phyloP scores from a whole-genome alignment of 2,113 vertebrate genomes.

The Antigone vipio region DNA sequence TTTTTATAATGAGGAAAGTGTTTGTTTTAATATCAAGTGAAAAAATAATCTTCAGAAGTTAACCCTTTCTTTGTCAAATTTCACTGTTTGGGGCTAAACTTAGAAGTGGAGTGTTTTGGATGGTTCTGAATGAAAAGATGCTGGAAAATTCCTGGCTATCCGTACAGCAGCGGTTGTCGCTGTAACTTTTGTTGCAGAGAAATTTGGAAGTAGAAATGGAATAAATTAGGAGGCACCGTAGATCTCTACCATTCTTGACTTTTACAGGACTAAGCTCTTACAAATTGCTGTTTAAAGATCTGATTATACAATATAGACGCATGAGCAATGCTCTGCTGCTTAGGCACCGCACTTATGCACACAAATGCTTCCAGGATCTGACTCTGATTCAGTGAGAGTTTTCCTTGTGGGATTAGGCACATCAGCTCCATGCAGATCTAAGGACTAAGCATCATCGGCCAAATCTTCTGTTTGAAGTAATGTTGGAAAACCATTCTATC shows the following conservation, averaged over 20 bases:
- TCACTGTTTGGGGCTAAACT: neutral
- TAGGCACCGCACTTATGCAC: neutral
- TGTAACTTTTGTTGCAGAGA: neutral
- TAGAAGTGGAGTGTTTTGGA: neutral
- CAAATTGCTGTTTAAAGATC: neutral
- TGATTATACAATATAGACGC: neutral
- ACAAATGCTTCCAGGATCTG: neutral
- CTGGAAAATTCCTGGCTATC: constrained; percentile 10
- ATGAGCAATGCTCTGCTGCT: neutral
- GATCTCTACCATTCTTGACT: neutral
- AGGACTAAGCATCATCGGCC: neutral
- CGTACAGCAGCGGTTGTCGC: neutral
- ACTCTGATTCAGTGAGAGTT: neutral
- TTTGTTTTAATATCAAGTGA: constrained; percentile 55
- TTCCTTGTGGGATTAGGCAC: neutral
- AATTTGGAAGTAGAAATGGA: constrained; percentile 12
- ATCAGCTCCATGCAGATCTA: neutral
- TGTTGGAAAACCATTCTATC: neutral
- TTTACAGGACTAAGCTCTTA: neutral
- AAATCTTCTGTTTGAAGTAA: neutral
- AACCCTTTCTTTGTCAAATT: neutral
- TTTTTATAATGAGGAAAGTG: constrained; percentile 23
- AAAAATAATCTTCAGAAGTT: constrained; percentile 21
- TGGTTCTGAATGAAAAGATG: constrained; percentile 26
- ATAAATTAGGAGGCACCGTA: neutral